Evolutionary conservation across 2,113 vertebrate genomes (phyloP).

Genomic region (Misgurnus anguillicaudatus): DNA sequence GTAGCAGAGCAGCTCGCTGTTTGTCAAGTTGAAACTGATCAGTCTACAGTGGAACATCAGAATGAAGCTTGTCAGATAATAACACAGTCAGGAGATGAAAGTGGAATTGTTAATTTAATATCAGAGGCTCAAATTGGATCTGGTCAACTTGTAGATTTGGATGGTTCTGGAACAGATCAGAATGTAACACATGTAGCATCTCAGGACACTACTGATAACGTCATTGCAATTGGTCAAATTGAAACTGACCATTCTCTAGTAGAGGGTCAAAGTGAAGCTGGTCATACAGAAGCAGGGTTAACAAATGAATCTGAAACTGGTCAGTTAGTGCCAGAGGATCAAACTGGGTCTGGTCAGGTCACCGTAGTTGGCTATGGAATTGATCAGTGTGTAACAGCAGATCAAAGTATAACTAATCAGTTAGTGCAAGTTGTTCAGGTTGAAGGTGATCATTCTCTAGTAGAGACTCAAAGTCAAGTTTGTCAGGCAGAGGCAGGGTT

Average conservation of each 20-base stretch:
- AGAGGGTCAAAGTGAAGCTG: background rate
- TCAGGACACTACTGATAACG: no score
- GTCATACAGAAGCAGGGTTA: background rate
- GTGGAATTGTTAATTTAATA: background rate
- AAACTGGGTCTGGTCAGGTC: background rate
- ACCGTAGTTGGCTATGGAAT: background rate
- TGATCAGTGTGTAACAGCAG: slow-evolving; percentile 6
- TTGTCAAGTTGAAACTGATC: background rate
- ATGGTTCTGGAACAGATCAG: background rate
- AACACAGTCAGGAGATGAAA: background rate
- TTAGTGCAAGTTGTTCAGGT: no score
- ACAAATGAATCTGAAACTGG: background rate
- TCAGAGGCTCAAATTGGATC: background rate
- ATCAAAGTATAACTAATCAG: no score
- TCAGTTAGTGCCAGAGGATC: background rate
- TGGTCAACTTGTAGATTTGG: background rate
- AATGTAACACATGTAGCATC: background rate
- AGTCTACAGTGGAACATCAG: background rate
- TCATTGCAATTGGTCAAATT: background rate
- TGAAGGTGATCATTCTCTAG: no score
- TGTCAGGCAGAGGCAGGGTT: no score
- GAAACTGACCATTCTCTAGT: background rate
- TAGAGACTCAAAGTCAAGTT: no score
- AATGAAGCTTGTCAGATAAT: background rate
- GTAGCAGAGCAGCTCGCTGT: background rate